Evolutionary conservation across 2,797 vertebrate genomes (phyloP).

Genomic region (Microchirus variegatus): DNA sequence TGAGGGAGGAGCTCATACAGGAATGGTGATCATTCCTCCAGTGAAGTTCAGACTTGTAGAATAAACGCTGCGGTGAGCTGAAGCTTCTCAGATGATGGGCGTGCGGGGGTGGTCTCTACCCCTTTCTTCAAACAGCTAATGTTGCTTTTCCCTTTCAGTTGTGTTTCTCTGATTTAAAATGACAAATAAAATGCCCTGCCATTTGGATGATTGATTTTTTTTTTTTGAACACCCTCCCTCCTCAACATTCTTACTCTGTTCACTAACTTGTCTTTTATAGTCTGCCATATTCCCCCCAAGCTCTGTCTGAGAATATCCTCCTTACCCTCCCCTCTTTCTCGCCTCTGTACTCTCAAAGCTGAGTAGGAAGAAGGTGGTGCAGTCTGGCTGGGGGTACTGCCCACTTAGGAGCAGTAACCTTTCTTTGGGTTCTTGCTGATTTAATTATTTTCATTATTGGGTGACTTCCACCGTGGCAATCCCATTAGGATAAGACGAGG

Average conservation of each 20-base stretch:
- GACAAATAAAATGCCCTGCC: no score
- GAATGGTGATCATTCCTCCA: no score
- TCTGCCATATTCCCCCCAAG: constrained; percentile 24
- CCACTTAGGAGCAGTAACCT: constrained; percentile 60
- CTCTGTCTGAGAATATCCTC: constrained; percentile 37
- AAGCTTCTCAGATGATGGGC: no score
- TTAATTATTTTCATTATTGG: constrained; percentile 78
- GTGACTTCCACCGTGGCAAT: constrained; percentile 77
- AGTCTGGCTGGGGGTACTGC: constrained; percentile 52
- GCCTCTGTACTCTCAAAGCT: neutral
- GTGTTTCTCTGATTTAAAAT: no score
- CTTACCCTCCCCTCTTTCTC: constrained; percentile 18
- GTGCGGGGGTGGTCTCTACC: no score
- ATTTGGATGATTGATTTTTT: no score
- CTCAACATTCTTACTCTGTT: neutral
- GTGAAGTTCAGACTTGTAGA: no score
- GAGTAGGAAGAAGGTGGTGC: neutral
- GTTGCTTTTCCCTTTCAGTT: no score
- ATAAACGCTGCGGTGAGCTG: no score
- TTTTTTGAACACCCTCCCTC: no score
- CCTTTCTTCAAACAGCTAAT: no score
- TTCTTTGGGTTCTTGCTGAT: constrained; percentile 72
- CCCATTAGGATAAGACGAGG: constrained; percentile 76
- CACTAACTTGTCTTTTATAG: constrained; percentile 16
- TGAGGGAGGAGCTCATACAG: no score